A percentile compares a stretch with the other conserved stretches of the same genome.
These are phyloP conservation scores for Intellagama lesueurii DNA, from an alignment of 2,797 vertebrate species.

Conservation along the genomic window DNA sequence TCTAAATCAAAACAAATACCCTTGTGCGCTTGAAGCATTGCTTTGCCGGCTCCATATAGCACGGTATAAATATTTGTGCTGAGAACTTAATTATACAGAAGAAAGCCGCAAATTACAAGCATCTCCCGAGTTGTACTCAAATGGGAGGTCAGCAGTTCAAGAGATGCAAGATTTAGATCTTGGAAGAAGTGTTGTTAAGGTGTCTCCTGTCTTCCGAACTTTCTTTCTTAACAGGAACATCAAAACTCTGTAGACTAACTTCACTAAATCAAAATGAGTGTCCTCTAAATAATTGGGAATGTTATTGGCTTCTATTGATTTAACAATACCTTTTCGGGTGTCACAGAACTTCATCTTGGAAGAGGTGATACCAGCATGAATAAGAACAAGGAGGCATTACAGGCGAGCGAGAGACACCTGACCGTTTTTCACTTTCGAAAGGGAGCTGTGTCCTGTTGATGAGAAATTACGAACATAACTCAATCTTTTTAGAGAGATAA, in stretches of 20 bases:
- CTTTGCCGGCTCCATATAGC: constrained; percentile 56
- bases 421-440: constrained; percentile 41
- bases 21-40: constrained; percentile 61
- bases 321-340: constrained; percentile 45
- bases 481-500: constrained; percentile 61
- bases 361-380: constrained; percentile 62
- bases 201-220: not conserved
- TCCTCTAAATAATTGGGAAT: constrained; percentile 63
- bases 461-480: constrained; percentile 56
- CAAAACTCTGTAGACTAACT: constrained; percentile 54
- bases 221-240: constrained; percentile 47
- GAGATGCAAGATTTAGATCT: constrained; percentile 58
- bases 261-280: constrained; percentile 62
- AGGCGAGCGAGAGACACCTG: constrained; percentile 45
- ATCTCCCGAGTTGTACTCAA: constrained; percentile 37
- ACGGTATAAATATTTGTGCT: constrained; percentile 55
- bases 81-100: constrained; percentile 69
- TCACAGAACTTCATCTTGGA: constrained; percentile 41
- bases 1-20: constrained; percentile 48
- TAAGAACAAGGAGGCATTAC: constrained; percentile 75
- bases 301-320: constrained; percentile 48
- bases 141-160: constrained; percentile 55
- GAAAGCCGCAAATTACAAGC: constrained; percentile 65
- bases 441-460: constrained; percentile 49
- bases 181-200: constrained; percentile 34